Base-by-base conservation (phyloP, 30 jellyfish, hydroid and myxozoan genomes). In the Catostylus mosaicus region DNA sequence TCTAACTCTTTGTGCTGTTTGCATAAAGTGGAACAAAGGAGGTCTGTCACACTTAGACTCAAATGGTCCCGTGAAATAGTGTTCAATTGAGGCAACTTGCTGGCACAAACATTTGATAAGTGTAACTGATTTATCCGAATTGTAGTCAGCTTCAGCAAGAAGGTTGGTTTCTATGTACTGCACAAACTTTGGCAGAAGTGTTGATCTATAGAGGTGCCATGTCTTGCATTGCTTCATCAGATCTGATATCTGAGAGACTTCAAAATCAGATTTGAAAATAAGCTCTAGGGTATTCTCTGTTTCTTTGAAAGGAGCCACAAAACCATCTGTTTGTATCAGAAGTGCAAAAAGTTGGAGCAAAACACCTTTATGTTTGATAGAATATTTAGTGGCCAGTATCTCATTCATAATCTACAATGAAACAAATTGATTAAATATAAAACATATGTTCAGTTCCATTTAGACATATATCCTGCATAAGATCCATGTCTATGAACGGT, bases 401-500 rank as follows among this genome's bases (percentile, higher is more conserved):
- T 68, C 63, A 36, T 68, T 37, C 80, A 68, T 1, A 35, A 68
- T 27, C 80, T 68, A 24, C n/a, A 68, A 68, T 14, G 16, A 59
- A 59, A 59, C 14, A 43, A 43, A 6, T 6, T 43, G 8, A 43
- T 9, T 9, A 6, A 43, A 43, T 9, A 43, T 43, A 6, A 0
- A 0, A 16, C 54, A 9, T 16, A 43, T 43, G 14, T 43, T 43
- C 54, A 43, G 54, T n/a, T n/a, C n/a, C n/a, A n/a, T n/a, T n/a
- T n/a, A n/a, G n/a, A n/a, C n/a, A n/a, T n/a, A n/a, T n/a, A n/a
- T n/a, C n/a, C n/a, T n/a, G n/a, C n/a, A n/a, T n/a, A n/a, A n/a
- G n/a, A n/a, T n/a, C n/a, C n/a, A n/a, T n/a, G n/a, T n/a, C n/a
- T n/a, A n/a, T n/a, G n/a, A n/a, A n/a, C n/a, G n/a, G n/a, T n/a